Conservation (phyloP, 2,888 invertebrate species). For the Suillia variegata region DNA sequence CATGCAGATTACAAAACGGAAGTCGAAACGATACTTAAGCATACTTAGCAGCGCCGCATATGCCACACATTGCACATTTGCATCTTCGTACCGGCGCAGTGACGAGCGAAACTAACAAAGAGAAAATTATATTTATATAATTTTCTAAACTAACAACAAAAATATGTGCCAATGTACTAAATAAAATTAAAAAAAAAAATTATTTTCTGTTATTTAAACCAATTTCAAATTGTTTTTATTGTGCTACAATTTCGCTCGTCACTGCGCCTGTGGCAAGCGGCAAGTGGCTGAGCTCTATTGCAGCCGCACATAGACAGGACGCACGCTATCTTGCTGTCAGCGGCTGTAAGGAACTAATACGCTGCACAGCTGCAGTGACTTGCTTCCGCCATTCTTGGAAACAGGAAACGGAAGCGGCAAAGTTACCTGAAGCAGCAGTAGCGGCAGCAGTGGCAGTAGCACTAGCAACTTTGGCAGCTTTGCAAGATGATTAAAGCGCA, state of each 20-base stretch:
- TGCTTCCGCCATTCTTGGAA: background rate
- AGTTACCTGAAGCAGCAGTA: conserved; percentile 13
- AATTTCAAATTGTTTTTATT: no score
- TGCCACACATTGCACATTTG: background rate
- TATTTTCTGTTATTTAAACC: no score
- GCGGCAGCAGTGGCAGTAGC: background rate
- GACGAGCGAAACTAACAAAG: conserved; percentile 3
- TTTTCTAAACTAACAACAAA: no score
- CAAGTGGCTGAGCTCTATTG: background rate
- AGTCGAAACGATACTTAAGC: conserved; percentile 1
- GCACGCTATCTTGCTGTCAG: background rate
- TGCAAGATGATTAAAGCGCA: background rate
- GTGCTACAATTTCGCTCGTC: no score
- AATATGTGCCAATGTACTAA: no score
- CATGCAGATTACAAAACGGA: conserved; percentile 2
- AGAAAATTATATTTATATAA: no score
- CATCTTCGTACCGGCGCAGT: no score
- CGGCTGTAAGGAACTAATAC: background rate
- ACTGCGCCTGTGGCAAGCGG: background rate
- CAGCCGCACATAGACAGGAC: background rate
- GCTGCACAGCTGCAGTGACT: background rate
- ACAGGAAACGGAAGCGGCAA: conserved; percentile 18
- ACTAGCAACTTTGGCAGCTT: background rate
- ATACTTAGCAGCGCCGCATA: background rate
- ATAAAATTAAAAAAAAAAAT: no score